Base-by-base conservation (phyloP, 2,113 vertebrate species). In the Geococcyx californianus region DNA sequence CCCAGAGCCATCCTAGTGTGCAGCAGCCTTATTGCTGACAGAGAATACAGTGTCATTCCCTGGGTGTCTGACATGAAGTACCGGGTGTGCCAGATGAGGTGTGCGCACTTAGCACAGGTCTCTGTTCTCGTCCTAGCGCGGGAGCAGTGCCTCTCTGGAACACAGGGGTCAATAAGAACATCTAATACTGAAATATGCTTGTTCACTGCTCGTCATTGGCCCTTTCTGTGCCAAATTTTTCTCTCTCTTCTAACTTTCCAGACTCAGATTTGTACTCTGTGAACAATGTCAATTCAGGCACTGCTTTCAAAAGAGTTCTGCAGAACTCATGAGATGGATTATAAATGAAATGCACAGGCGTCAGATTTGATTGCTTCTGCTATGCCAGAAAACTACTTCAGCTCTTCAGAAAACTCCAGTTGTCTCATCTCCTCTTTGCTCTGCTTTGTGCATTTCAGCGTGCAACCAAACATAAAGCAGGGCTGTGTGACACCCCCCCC, bases 91-190 rank as follows among this genome's bases (percentile, higher is more conserved):
- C 85, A 63, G 45, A 28, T 4, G 38, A 82, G 75, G 21, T 9
- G 55, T 33, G 78, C 54, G 24, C 38, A 7, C 6, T 16, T 23
- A 73, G 36, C 87, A 20, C 0, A 14, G 52, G 45, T 33, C 33
- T 28, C 28, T n/a, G 1, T 25, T 40, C 51, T n/a, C 42, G 13
- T 33, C 7, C 24, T 28, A 4, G 1, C 31, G 18, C 10, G 56
- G n/a, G 19, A 87, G 70, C 49, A 18, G 58, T 3, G 66, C 40
- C 59, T 44, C 47, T 55, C 59, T 23, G 60, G 55, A 28, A 19
- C 1, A 23, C n/a, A 52, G 51, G 33, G 16, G 1, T 2, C 5
- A 16, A 1, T 2, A 42, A 42, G 15, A 17, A 64, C 1, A 2
- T 1, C 23, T 4, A 42, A 7, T 38, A 14, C 2, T 21, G 47